Evolutionary conservation across 2,113 vertebrate species (phyloP), one percentile per base, ranked within the genome.

Genomic region (Psophia crepitans): DNA sequence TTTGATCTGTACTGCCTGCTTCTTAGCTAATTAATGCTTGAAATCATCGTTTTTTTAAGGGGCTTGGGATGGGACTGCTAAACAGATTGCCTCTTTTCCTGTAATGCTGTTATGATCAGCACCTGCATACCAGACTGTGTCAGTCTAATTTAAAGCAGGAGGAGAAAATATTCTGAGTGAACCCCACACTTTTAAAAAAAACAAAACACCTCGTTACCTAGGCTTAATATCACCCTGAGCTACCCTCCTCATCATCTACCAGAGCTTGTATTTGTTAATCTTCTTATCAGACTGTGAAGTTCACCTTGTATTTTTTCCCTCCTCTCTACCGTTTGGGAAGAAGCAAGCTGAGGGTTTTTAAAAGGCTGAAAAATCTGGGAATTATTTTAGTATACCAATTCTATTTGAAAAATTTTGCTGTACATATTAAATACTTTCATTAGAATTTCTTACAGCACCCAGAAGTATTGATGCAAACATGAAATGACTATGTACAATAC

Each of bases 1-100:
- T 85, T 85, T 95, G 75, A 74, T 92, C 82, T 86, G 44, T 46
- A 49, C 54, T 80, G 75, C n/a, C 46, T 92, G 63, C 75, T 94
- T 73, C 63, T 69, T 80, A 80, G 68, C 56, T 96, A 95, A 90
- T 90, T 96, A 92, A 60, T 94, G 46, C 64, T 91, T 96, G 71
- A 89, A 95, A 75, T 84, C 1, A 8, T 91, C 1, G 1, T 58
- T 91, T 53, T 49, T 53, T 88, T 83, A 70, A 80, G 41, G 43
- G 33, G 15, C 43, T 88, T 78, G 54, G 54, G 56, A 51, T 63
- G 37, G 79, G 53, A 70, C 39, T 86, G 54, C 54, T 85, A 71
- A 94, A 83, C 70, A 94, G 75, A 88, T 96, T 95, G 49, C 46
- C 60, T 48, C 51, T 27, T 91, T 68, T 12, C 84, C 7, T 39